Conservation (phyloP, 2,113 vertebrate species). For the Pomatorhinus ruficollis region DNA sequence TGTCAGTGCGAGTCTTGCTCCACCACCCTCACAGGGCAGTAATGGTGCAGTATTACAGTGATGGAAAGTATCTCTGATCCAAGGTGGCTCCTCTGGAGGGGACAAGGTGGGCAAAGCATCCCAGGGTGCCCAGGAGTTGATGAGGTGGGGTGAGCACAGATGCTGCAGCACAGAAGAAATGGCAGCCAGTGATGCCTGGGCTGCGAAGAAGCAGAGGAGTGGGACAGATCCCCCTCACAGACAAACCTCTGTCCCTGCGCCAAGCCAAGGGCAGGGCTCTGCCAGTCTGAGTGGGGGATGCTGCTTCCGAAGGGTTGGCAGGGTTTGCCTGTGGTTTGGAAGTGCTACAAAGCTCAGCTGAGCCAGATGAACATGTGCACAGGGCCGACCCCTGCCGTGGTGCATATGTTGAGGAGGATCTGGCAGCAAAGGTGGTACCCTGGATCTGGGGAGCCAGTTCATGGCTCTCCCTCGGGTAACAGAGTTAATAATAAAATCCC, state of each 20-base stretch:
- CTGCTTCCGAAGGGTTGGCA: not conserved
- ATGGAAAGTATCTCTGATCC: not conserved
- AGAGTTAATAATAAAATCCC: not conserved
- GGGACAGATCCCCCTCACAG: not conserved
- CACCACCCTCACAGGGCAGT: not conserved
- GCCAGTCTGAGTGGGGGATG: not conserved
- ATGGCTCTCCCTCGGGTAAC: not conserved
- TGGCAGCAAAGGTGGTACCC: not conserved
- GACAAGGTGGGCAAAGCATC: not conserved
- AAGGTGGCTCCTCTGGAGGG: not conserved
- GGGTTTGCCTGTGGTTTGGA: not conserved
- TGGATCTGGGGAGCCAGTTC: not conserved
- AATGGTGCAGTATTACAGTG: not conserved
- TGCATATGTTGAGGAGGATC: constrained; percentile 4
- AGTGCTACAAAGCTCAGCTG: not conserved
- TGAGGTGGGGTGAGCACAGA: not conserved
- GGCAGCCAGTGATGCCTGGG: fast-evolving
- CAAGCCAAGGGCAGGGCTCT: not conserved
- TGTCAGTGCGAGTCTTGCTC: not conserved
- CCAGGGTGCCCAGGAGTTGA: not conserved
- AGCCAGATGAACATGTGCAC: constrained; percentile 31
- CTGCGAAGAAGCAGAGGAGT: not conserved
- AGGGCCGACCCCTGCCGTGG: fast-evolving
- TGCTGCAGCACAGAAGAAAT: not conserved
- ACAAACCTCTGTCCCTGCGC: not conserved